These are phyloP conservation scores for Teleiodes luculella DNA, from an alignment of 2,888 invertebrate species.

Conservation along the genomic window DNA sequence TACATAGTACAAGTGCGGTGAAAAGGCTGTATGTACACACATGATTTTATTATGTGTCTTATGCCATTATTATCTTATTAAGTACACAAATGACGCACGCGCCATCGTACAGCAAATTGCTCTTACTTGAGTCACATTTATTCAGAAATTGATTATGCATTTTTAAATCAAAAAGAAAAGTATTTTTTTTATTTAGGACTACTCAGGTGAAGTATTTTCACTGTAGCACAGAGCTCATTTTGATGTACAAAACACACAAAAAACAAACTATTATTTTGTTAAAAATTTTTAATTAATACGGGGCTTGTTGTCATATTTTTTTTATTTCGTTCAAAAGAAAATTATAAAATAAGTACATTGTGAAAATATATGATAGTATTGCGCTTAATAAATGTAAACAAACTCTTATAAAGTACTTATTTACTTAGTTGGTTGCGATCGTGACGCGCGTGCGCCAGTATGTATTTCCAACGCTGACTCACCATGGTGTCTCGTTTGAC, in stretches of 20 bases:
- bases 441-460: background rate
- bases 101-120: background rate
- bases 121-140: background rate
- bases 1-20: background rate
- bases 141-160: background rate
- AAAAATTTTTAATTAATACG: too few relatives aligned
- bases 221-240: too few relatives aligned
- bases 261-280: too few relatives aligned
- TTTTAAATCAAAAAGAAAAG: too few relatives aligned
- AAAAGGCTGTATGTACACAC: background rate
- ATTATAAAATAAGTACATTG: too few relatives aligned
- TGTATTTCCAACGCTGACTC: constrained; percentile 3
- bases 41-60: background rate
- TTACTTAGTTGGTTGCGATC: background rate
- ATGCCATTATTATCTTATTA: background rate
- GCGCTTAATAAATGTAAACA: too few relatives aligned
- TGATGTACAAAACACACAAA: too few relatives aligned
- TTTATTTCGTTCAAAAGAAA: too few relatives aligned
- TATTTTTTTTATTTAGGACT: too few relatives aligned
- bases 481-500: background rate
- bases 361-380: too few relatives aligned
- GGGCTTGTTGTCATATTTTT: too few relatives aligned
- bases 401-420: background rate
- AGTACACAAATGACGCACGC: constrained; percentile 5
- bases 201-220: too few relatives aligned